These are phyloP conservation scores for Hydrolagus colliei DNA, from an alignment of 2,797 vertebrate species.

Conservation along the genomic window DNA sequence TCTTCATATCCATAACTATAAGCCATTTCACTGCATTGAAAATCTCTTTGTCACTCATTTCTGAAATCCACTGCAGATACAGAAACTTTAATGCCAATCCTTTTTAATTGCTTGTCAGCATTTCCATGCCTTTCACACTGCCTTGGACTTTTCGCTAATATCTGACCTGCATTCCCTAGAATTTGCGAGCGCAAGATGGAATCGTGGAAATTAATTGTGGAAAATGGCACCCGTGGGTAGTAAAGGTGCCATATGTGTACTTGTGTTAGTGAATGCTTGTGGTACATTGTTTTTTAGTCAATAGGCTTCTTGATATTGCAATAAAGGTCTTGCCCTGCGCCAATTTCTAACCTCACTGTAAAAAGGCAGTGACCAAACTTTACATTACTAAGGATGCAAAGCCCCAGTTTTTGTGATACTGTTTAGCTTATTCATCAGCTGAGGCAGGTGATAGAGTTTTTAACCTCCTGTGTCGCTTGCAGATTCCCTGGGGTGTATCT, in stretches of 20 bases:
- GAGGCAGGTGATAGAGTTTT: no score
- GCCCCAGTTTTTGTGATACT: no score
- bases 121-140: neutral
- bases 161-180: neutral
- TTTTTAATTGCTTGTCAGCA: neutral
- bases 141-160: neutral
- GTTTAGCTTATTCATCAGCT: no score
- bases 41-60: neutral
- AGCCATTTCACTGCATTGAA: neutral
- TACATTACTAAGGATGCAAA: no score
- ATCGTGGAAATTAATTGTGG: neutral
- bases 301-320: no score
- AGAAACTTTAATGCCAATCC: neutral
- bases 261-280: neutral
- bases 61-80: neutral
- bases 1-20: neutral
- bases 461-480: no score
- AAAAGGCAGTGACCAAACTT: no score
- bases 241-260: neutral
- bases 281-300: no score
- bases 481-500: no score
- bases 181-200: neutral
- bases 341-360: no score
- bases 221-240: neutral
- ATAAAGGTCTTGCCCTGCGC: no score